Evolutionary conservation across 2,888 invertebrate species (phyloP), one percentile per base, ranked within the genome.

Genomic region (Limulus polyphemus): DNA sequence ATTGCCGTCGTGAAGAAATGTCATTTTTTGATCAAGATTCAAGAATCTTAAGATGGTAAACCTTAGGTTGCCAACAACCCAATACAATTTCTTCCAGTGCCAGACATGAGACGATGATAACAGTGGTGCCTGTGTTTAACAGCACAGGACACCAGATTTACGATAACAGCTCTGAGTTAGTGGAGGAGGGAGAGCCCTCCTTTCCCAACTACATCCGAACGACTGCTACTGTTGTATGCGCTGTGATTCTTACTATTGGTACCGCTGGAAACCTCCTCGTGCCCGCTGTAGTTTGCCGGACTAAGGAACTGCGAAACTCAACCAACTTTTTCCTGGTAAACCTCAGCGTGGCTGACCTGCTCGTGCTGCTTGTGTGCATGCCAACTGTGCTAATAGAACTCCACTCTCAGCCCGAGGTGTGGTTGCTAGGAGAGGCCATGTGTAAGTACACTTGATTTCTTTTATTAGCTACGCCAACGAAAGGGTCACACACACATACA

Each of bases 261-360:
- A 87, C 92, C 68, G 83, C 90, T 69, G 94, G 94, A 32, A 94
- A 94, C 75, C 82, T 90, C 67, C 88, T 94, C 85, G 93, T 93
- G 74, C 91, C 92, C 50, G 83, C 91, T 73, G 93, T 94, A 70
- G 90, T 94, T 70, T 81, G 90, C 73, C 87, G 88, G 76, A 90
- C 90, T 58, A 89, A 90, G 75, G 92, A 93, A 75, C 90, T 94
- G 90, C 82, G 91, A 73, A 93, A 91, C 75, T 91, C 92, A 62
- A 94, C 94, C 65, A 93, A 94, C 76, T 90, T 92, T 72, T 94
- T 94, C 77, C 82, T 94, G 73, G 88, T 92, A 77, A 94, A 94
- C 78, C 80, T 94, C 74, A 92, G 92, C 75, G 84, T 93, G 54
- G 93, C 93, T 16, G 94, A 94, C 78, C 79, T 94, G 71, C 85